Evolutionary conservation across 2,113 vertebrate species (phyloP).

Genomic region (Brachirus orientalis): DNA sequence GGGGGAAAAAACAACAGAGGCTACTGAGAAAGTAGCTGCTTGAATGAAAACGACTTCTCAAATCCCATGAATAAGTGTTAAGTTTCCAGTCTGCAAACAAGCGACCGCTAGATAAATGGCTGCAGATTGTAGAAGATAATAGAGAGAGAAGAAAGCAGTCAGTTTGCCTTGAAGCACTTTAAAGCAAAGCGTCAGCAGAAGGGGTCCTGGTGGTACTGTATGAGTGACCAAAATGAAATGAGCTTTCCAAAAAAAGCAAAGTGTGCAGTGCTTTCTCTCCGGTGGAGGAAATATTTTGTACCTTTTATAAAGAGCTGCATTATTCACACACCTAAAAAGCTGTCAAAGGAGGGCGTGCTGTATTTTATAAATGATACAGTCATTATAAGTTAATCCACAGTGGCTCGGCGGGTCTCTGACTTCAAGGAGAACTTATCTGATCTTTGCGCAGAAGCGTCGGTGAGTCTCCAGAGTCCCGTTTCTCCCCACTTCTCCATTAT

Average conservation of each 20-base stretch:
- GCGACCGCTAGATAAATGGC: conserved; percentile 51
- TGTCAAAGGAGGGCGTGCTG: conserved; percentile 16
- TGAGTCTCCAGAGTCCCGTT: conserved; percentile 71
- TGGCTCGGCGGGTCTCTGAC: conserved; percentile 32
- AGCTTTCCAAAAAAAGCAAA: conserved; percentile 38
- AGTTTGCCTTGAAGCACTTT: conserved; percentile 24
- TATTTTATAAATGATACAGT: conserved; percentile 63
- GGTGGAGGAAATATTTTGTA: conserved; percentile 16
- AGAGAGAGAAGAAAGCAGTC: conserved; percentile 45
- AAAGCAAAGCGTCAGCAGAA: conserved; percentile 39
- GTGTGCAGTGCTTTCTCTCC: background rate
- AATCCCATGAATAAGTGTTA: conserved; percentile 65
- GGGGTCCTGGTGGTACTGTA: no score
- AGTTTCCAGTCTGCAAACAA: conserved; percentile 55
- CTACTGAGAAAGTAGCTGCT: conserved; percentile 60
- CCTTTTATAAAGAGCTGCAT: conserved; percentile 47
- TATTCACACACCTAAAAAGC: conserved; percentile 65
- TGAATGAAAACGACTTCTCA: conserved; percentile 64
- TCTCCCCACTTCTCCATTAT: conserved; percentile 69
- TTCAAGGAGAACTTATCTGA: conserved; percentile 69
- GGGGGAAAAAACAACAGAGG: background rate
- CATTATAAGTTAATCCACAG: conserved; percentile 42
- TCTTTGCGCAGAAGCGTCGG: conserved; percentile 62
- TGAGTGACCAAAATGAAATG: conserved; percentile 43
- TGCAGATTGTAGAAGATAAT: conserved; percentile 45